Conservation (phyloP, 2,888 invertebrate species). For the Dione vanillae region DNA sequence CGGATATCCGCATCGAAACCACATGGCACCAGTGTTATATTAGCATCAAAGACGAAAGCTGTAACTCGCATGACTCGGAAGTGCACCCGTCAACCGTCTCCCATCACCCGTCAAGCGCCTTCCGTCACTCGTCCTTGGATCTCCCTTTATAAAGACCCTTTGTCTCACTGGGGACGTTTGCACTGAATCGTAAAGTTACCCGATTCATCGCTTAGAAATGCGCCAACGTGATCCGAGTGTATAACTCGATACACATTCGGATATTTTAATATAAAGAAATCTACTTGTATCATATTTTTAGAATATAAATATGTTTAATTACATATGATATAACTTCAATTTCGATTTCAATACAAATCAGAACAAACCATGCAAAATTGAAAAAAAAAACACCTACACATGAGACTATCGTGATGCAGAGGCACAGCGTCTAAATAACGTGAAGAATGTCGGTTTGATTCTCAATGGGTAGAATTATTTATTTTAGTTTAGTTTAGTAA, state of each 20-base stretch:
- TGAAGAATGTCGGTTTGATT: too few species aligned
- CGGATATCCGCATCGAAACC: not conserved
- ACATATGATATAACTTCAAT: not conserved
- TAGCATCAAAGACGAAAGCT: constrained; percentile 3
- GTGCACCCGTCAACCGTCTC: constrained; percentile 42
- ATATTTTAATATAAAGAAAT: not conserved
- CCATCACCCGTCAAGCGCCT: constrained; percentile 43
- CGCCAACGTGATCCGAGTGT: constrained; percentile 25
- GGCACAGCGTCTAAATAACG: too few species aligned
- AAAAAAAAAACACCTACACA: too few species aligned
- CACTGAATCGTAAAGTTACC: constrained; percentile 44
- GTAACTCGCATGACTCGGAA: constrained; percentile 36
- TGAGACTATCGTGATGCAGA: not conserved
- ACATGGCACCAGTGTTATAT: not conserved
- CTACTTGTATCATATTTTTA: not conserved
- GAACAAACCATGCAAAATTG: too few species aligned
- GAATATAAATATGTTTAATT: not conserved
- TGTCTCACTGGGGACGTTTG: constrained; percentile 40
- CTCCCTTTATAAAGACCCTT: constrained; percentile 37
- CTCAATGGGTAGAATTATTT: too few species aligned
- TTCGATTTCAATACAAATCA: not conserved
- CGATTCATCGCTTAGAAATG: constrained; percentile 34
- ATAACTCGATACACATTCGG: not conserved
- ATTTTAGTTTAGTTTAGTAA: too few species aligned
- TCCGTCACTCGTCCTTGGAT: constrained; percentile 44